Evolutionary conservation across 64 coral and sea anemone species (phyloP).

Genomic region (Montipora cactus): DNA sequence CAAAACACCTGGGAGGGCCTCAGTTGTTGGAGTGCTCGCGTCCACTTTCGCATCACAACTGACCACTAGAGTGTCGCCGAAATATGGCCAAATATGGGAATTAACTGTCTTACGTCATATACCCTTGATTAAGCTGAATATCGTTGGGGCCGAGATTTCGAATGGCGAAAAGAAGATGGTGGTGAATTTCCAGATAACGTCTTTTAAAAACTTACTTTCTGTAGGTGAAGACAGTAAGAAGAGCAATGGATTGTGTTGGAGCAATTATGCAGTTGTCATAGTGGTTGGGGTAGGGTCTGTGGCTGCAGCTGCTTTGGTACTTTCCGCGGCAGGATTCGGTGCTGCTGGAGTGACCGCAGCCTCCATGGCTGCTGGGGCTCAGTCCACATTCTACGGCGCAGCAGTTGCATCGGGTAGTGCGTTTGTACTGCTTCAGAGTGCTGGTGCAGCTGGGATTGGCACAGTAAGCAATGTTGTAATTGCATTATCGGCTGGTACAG

Average conservation of each 20-base stretch:
- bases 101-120: too few species aligned
- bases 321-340: not conserved
- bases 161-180: too few species aligned
- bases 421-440: conserved; percentile 24
- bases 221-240: not conserved
- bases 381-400: conserved; percentile 25
- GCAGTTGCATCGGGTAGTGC: not conserved
- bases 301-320: not conserved
- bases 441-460: conserved; percentile 11
- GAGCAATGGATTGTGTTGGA: not conserved
- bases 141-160: too few species aligned
- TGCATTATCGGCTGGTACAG: not conserved
- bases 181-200: too few species aligned
- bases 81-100: too few species aligned
- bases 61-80: too few species aligned
- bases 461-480: not conserved
- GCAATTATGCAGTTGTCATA: not conserved
- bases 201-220: too few species aligned
- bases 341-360: not conserved
- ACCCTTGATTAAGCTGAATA: too few species aligned
- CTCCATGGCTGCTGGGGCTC: not conserved
- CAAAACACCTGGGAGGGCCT: too few species aligned
- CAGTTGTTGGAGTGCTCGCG: too few species aligned
- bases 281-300: not conserved
- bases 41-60: too few species aligned